Percentiles rank a stretch among this genome's conserved stretches.
Conservation (phyloP, 2,888 invertebrate species). For the Leptothorax acervorum region DNA sequence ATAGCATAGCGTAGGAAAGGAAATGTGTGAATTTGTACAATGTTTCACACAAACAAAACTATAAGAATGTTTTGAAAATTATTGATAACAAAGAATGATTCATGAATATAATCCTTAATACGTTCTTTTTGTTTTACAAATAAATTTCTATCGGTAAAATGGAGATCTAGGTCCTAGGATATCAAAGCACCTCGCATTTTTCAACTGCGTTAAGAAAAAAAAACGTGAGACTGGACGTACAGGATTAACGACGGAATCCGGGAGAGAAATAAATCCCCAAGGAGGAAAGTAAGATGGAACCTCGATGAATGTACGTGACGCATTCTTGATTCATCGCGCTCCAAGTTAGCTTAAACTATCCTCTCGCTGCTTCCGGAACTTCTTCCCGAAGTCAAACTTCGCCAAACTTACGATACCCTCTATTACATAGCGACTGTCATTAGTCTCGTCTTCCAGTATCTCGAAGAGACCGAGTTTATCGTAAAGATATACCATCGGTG, state of each 20-base stretch:
- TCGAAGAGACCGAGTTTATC: conserved; percentile 52
- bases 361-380: conserved; percentile 57
- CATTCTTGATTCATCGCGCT: conserved; percentile 69
- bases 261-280: conserved; percentile 53
- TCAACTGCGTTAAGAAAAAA: conserved; percentile 19
- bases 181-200: conserved; percentile 34
- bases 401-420: conserved; percentile 62
- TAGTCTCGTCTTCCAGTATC: conserved; percentile 64
- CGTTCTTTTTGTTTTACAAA: not conserved
- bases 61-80: not conserved
- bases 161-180: conserved; percentile 35
- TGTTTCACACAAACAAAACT: not conserved
- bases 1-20: not conserved
- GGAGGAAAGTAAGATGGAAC: conserved; percentile 50
- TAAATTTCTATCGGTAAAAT: conserved; percentile 11
- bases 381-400: conserved; percentile 66
- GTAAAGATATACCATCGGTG: conserved; percentile 33
- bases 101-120: not conserved
- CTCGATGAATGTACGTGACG: conserved; percentile 64
- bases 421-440: conserved; percentile 68
- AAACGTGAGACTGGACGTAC: conserved; percentile 40
- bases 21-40: not conserved
- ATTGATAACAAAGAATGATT: not conserved
- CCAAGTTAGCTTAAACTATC: conserved; percentile 59
- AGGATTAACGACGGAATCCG: conserved; percentile 59